These are phyloP conservation scores for Himalopsyche kuldschensis DNA, from an alignment of 2,888 invertebrate species.

Conservation along the genomic window DNA sequence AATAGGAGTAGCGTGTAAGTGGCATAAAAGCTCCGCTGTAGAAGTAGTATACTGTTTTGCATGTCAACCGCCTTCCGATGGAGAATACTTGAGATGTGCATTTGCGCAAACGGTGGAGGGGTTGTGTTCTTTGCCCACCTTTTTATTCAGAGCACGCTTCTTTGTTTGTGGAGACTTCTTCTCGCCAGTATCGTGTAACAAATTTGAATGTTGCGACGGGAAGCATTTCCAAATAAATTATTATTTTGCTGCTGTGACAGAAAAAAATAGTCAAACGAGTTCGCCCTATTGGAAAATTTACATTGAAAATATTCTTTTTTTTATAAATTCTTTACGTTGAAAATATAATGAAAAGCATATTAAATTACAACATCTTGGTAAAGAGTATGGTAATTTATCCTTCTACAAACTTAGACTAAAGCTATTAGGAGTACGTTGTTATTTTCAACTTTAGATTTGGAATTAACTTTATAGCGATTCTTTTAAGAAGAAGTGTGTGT, in stretches of 20 bases:
- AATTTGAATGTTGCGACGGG: slow-evolving; percentile 1
- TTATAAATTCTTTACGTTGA: not conserved
- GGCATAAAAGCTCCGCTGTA: slow-evolving; percentile 20
- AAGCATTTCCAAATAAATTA: not conserved
- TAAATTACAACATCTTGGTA: too few relatives aligned
- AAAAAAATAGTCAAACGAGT: not conserved
- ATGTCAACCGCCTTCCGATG: slow-evolving; percentile 13
- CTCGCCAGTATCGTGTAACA: not conserved
- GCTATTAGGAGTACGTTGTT: too few relatives aligned
- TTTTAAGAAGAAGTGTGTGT: too few relatives aligned
- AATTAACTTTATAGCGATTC: too few relatives aligned
- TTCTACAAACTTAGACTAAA: too few relatives aligned
- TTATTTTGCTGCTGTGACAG: not conserved
- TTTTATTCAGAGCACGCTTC: not conserved
- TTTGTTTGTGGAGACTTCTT: not conserved
- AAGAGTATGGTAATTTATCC: too few relatives aligned
- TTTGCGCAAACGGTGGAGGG: slow-evolving; percentile 13
- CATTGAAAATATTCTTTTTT: not conserved
- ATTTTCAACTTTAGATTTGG: too few relatives aligned
- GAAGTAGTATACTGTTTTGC: slow-evolving; percentile 23
- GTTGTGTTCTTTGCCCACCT: not conserved
- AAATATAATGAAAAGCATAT: too few relatives aligned
- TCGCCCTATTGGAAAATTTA: not conserved
- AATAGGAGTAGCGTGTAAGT: slow-evolving; percentile 7
- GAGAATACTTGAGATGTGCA: slow-evolving; percentile 21